Evolutionary conservation across 2,888 invertebrate genomes (phyloP).

Genomic region (Rotaria magnacalcarata): DNA sequence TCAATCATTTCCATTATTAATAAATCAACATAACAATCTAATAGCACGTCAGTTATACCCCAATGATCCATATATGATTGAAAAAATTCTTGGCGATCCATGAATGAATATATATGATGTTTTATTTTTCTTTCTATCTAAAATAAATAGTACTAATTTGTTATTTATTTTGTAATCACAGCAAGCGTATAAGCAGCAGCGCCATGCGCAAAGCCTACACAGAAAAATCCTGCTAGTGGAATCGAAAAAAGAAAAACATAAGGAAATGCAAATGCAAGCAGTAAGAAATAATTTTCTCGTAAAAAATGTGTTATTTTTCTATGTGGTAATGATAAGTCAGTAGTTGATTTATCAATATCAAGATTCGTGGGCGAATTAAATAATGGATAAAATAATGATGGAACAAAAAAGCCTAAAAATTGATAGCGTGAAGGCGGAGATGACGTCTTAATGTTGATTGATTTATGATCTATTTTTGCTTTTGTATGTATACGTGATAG

Average conservation of each 20-base stretch:
- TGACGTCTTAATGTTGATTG: background rate
- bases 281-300: background rate
- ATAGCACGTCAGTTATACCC: background rate
- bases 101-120: background rate
- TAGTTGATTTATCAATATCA: background rate
- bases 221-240: background rate
- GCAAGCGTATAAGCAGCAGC: slow-evolving; percentile 15
- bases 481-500: slow-evolving; percentile 15
- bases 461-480: background rate
- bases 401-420: background rate
- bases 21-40: slow-evolving; percentile 11
- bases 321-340: background rate
- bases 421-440: background rate
- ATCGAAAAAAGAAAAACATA: slow-evolving; percentile 6
- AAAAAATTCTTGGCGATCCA: slow-evolving; percentile 13
- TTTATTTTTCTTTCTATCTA: background rate
- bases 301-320: background rate
- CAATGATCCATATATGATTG: slow-evolving; percentile 26
- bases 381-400: background rate
- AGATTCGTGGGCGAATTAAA: background rate
- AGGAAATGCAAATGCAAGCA: background rate
- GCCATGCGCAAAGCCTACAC: slow-evolving; percentile 22
- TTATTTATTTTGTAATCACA: background rate
- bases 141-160: background rate
- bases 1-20: background rate